phyloP scores from a whole-genome alignment of 2,888 invertebrate species.

The Drosophila cracens region DNA sequence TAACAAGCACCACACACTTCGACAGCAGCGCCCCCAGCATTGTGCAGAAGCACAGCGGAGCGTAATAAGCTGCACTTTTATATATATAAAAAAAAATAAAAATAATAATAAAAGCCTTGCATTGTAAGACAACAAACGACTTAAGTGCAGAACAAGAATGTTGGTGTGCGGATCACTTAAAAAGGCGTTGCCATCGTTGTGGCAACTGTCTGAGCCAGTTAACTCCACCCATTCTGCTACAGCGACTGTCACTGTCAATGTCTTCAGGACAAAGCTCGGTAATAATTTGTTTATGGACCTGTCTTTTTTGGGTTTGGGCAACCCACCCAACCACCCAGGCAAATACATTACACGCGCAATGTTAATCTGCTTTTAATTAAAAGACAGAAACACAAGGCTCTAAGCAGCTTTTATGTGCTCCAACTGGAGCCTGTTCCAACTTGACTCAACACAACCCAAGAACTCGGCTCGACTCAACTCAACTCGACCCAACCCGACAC shows the following conservation, averaged over 20 bases:
- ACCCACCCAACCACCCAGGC: neutral
- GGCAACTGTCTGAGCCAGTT: constrained; percentile 58
- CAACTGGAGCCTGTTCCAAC: constrained; percentile 9
- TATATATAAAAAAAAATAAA: constrained; percentile 19
- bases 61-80: constrained; percentile 53
- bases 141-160: constrained; percentile 25
- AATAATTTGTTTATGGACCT: constrained; percentile 59
- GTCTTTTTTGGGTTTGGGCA: constrained; percentile 6
- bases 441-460: constrained; percentile 6
- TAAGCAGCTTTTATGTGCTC: constrained; percentile 62
- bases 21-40: constrained; percentile 11
- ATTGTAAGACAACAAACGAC: constrained; percentile 56
- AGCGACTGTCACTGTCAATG: constrained; percentile 64
- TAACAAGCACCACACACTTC: constrained; percentile 68
- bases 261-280: constrained; percentile 58
- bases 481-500: neutral
- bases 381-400: constrained; percentile 57
- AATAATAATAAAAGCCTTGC: constrained; percentile 11
- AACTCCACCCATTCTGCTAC: constrained; percentile 11
- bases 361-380: constrained; percentile 79
- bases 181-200: constrained; percentile 60
- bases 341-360: constrained; percentile 68
- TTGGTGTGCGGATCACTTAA: constrained; percentile 42
- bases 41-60: constrained; percentile 18
- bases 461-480: neutral